Evolutionary conservation across 2,113 vertebrate species (phyloP), one percentile per base, ranked within the genome.

Genomic region (Plectropomus leopardus): DNA sequence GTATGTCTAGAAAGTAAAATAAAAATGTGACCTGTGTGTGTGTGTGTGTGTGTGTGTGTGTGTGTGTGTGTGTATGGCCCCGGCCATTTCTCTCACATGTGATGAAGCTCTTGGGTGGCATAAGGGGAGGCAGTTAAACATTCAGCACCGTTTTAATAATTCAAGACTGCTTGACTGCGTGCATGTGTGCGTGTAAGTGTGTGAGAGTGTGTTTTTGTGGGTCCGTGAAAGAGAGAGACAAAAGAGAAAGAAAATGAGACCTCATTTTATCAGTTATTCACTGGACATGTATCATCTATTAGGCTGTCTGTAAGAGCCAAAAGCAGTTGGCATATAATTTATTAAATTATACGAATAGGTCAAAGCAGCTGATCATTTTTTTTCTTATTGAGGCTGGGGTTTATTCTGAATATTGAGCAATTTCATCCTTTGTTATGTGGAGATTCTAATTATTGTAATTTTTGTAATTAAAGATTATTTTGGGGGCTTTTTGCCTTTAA

Each of bases 81-180:
- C 64, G 47, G 65, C 51, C n/a, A 21, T 66, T 69, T 83, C 69
- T 23, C 69, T 71, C 55, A 69, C 75, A 48, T 74, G 70, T 63
- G 66, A 76, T 36, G 36, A 78, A 81, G 70, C 82, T 82, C 79
- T 72, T 82, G 54, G 28, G 69, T 68, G 58, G 45, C 65, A 73
- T 28, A 64, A 64, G 72, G 58, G 24, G 73, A 83, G 63, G 70
- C 60, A 42, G 83, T 89, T 85, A 89, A 92, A 92, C 82, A 85
- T 92, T 91, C 73, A 91, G 85, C 70, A 76, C 70, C 26, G 0
- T 71, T 69, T 92, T 77, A 77, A 86, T 90, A 85, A 87, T 94
- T 91, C 65, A 92, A 57, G 64, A 42, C 15, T 42, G 21, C 53
- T 40, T 21, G 47, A 44, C 13, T 72, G 28, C 1, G 55, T 57